phyloP scores from a whole-genome alignment of 2,797 vertebrate species.

The Etheostoma nigrum region DNA sequence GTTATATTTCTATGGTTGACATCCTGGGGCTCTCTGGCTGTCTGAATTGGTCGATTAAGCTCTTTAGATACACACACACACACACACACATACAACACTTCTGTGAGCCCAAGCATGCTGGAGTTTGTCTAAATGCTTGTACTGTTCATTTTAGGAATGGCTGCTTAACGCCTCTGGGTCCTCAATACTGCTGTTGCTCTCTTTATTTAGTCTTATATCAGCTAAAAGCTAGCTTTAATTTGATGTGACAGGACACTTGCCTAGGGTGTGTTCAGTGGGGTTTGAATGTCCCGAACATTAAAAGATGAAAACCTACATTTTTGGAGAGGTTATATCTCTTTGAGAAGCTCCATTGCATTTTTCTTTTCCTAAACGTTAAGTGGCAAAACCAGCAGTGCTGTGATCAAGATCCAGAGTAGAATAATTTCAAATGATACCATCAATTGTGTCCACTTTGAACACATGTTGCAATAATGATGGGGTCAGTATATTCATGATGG shows the following conservation, averaged over 20 bases:
- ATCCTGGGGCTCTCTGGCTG: slow-evolving; percentile 14
- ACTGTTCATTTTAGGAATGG: slow-evolving; percentile 61
- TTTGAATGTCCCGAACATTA: slow-evolving; percentile 32
- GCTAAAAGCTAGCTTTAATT: slow-evolving; percentile 50
- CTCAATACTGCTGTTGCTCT: slow-evolving; percentile 32
- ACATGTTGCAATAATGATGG: slow-evolving; percentile 69
- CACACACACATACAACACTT: slow-evolving; percentile 70
- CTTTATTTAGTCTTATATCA: slow-evolving; percentile 46
- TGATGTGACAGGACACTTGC: slow-evolving; percentile 34
- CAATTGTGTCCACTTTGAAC: slow-evolving; percentile 27
- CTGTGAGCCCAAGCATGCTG: slow-evolving; percentile 78
- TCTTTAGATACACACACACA: slow-evolving; percentile 64
- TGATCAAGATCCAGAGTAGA: slow-evolving; percentile 1
- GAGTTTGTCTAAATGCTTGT: slow-evolving; percentile 62
- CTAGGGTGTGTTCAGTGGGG: slow-evolving; percentile 31
- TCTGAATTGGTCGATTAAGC: slow-evolving; percentile 27
- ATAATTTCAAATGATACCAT: background rate
- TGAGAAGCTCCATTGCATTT: slow-evolving; percentile 5
- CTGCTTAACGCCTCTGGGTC: slow-evolving; percentile 43
- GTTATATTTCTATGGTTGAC: background rate
- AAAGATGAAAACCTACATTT: slow-evolving; percentile 28
- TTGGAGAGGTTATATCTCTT: slow-evolving; percentile 2
- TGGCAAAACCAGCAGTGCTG: slow-evolving; percentile 8
- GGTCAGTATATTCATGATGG: slow-evolving; percentile 43
- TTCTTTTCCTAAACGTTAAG: slow-evolving; percentile 13